Base-by-base conservation (phyloP, 2,888 invertebrate genomes). In the Tortrix viridana region DNA sequence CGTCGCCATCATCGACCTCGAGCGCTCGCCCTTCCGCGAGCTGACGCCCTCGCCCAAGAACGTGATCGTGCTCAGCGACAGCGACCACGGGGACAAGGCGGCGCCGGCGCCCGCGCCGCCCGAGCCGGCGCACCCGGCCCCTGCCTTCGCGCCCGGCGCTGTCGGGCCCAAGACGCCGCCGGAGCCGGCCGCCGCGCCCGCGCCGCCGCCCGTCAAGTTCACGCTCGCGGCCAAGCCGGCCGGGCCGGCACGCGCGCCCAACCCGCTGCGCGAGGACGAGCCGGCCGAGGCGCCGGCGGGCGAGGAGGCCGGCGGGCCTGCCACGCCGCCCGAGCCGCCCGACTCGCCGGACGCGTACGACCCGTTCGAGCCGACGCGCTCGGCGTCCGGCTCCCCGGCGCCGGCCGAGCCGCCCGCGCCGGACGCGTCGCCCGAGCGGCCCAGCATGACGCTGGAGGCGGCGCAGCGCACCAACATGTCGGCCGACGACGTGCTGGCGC, bases 311-410 rank as follows among this genome's bases (percentile, higher is more conserved):
- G 56, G 94, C 2, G 95, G 94, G 50, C 94, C 63, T 12, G 59
- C 54, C 64, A 68, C 7, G 93, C 93, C 7, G 92, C 93, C 70
- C n/a, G 72, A 69, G 23, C 69, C 84, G 55, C 82, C 84, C 16
- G 74, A 95, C 95, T 55, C 96, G 14, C 96, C 96, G 0, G 96
- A 97, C 84, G 97, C 95, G 3, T 97, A 97, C 85, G 97, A 97
- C 94, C 97, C 97, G 1, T 97, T 97, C 85, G 97, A 97, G 85
- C 97, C 97, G 0, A 97, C 97, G 7, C 96, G 96, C 82, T 97
- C 97, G 0, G 89, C 95, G 19, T 95, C 95, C 14, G 94, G 94
- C 0, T 94, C 95, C 0, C 94, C 94, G 0, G 88, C 93, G 72
- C 81, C 86, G 26, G 26, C 26, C 67, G 70, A 74, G 59, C 71